A percentile compares a stretch with the other conserved stretches of the same genome.
Evolutionary conservation across 2,113 vertebrate genomes (phyloP).

Genomic region (Brevimyrus niger): DNA sequence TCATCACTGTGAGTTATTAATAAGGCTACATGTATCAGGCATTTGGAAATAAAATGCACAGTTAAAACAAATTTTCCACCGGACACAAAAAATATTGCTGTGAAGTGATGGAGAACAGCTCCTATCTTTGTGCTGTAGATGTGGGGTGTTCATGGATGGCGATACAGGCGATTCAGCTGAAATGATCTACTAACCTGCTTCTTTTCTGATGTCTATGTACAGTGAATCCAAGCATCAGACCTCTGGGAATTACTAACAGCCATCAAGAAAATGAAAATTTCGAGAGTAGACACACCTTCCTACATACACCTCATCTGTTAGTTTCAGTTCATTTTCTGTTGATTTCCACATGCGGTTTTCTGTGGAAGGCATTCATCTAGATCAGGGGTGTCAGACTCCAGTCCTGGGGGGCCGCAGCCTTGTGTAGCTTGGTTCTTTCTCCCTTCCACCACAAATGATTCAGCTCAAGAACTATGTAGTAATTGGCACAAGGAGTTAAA

Average conservation of each 20-base stretch:
- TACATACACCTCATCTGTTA: background rate
- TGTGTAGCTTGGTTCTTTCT: too few species aligned
- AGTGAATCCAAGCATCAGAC: background rate
- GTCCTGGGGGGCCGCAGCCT: too few species aligned
- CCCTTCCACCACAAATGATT: too few species aligned
- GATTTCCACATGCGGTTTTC: background rate
- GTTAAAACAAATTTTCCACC: background rate
- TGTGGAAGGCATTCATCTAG: background rate
- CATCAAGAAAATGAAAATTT: background rate
- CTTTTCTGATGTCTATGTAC: background rate
- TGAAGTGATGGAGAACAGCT: background rate
- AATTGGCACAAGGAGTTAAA: too few species aligned
- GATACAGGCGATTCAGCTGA: background rate
- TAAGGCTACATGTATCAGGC: background rate
- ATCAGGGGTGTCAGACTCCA: too few species aligned
- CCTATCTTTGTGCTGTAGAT: background rate
- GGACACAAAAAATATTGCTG: background rate
- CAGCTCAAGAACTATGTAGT: too few species aligned
- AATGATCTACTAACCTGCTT: background rate
- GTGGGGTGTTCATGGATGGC: background rate
- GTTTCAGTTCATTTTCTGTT: background rate
- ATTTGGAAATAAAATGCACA: background rate
- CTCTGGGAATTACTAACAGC: background rate
- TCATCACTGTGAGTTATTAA: background rate
- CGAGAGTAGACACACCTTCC: background rate